Base-by-base conservation (phyloP, 1,140 invertebrate species). In the Ips typographus region DNA sequence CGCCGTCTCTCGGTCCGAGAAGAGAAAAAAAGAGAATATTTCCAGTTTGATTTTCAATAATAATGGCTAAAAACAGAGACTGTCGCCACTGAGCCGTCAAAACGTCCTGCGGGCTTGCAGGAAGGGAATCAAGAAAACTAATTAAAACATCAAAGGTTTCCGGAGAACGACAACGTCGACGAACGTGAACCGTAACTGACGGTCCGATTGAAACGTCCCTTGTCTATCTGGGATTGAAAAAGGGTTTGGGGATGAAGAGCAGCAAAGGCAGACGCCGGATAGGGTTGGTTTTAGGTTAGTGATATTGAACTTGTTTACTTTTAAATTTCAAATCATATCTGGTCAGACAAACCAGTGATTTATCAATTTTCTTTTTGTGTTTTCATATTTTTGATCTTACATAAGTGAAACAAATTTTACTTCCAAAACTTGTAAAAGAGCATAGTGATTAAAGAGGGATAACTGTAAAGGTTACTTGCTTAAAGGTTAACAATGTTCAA, bases 101-200 rank as follows among this genome's bases (percentile, higher is more conserved):
- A 61, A 58, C 57, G 61, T 53, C 41, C 62, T 57, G 61, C 60
- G 42, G 42, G 44, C 40, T 52, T 66, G 52, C 56, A 49, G 44
- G 44, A 49, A 49, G 44, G 44, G 64, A 71, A 71, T 71, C 70
- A 73, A 74, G 75, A 74, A 75, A 75, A 75, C 78, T 78, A 78
- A 78, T 78, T 78, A 78, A 78, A 77, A 77, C 77, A 78, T 78
- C 77, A 78, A 77, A 77, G 76, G 75, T 77, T 72, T 72, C 74
- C 59, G 44, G 59, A 61, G 59, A 42, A 61, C 44, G 44, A 61
- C 59, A 61, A 61, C 59, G 59, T 61, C 59, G 59, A 61, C 59
- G 59, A 38, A 49, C 44, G 59, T 61, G 59, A 49, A 61, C 43
- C 59, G 59, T 61, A 61, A 61, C 59, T 61, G 59, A 61, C 8